phyloP scores from a whole-genome alignment of 2,113 vertebrate genomes.

The Cranoglanis bouderius region DNA sequence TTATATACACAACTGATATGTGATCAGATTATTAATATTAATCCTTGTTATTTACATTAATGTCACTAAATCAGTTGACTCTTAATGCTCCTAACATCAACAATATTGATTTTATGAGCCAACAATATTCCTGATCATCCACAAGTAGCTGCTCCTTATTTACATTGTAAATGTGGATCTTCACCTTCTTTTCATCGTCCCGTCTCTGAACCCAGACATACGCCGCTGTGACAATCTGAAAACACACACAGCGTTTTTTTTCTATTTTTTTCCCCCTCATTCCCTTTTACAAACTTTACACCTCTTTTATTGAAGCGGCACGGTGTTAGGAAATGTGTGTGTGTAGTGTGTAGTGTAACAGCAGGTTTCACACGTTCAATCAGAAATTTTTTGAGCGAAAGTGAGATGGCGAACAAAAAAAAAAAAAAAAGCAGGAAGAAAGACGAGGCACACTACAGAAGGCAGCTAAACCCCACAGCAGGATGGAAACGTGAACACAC shows the following conservation, averaged over 20 bases:
- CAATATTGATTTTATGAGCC: no score
- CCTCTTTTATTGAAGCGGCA: not conserved
- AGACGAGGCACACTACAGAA: not conserved
- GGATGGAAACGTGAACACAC: not conserved
- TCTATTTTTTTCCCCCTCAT: not conserved
- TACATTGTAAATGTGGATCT: no score
- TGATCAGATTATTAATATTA: not conserved
- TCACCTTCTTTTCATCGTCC: not conserved
- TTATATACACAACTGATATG: no score
- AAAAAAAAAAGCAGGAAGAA: not conserved
- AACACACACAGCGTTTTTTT: not conserved
- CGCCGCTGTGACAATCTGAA: not conserved
- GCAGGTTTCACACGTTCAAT: constrained; percentile 9
- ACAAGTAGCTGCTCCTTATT: no score
- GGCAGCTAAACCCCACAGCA: not conserved
- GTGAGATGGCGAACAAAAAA: not conserved
- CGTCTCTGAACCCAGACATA: not conserved
- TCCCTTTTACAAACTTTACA: not conserved
- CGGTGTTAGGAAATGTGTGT: not conserved
- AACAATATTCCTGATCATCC: no score
- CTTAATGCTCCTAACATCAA: no score
- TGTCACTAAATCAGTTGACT: no score
- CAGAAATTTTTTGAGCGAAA: not conserved
- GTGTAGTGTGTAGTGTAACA: not conserved
- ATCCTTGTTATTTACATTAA: not conserved